phyloP scores from a whole-genome alignment of 2,113 vertebrate species.

The Oenanthe oenanthe region DNA sequence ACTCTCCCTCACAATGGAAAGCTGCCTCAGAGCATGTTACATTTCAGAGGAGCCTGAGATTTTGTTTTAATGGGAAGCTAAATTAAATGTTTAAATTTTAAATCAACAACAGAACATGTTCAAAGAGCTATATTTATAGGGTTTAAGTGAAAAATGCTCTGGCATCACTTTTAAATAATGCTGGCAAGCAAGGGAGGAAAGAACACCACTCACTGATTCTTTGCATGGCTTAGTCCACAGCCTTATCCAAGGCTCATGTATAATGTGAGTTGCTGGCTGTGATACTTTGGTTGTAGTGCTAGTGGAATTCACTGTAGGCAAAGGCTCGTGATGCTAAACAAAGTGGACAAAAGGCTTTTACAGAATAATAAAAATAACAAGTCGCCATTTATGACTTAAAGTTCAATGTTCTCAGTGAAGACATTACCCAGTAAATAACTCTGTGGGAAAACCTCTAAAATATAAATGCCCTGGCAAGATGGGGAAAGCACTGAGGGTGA shows the following conservation, averaged over 20 bases:
- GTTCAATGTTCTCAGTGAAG: slow-evolving; percentile 39
- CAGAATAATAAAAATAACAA: slow-evolving; percentile 63
- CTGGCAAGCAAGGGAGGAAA: slow-evolving; percentile 18
- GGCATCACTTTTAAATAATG: slow-evolving; percentile 51
- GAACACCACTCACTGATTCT: slow-evolving; percentile 52
- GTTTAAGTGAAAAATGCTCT: slow-evolving; percentile 63
- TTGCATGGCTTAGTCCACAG: slow-evolving; percentile 45
- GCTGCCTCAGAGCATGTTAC: slow-evolving; percentile 44
- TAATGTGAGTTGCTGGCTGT: slow-evolving; percentile 63
- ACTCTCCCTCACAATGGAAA: slow-evolving; percentile 44
- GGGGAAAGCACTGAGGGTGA: neutral
- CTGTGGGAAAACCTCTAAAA: slow-evolving; percentile 54
- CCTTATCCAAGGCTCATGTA: slow-evolving; percentile 32
- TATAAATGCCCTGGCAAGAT: slow-evolving; percentile 44
- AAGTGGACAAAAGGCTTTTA: slow-evolving; percentile 69
- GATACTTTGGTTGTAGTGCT: slow-evolving; percentile 44
- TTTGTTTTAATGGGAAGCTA: slow-evolving; percentile 49
- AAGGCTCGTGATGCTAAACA: slow-evolving; percentile 55
- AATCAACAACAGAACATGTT: slow-evolving; percentile 65
- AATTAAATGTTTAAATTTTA: slow-evolving; percentile 68
- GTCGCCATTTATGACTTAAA: slow-evolving; percentile 39
- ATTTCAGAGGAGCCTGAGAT: slow-evolving; percentile 44
- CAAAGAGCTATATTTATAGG: slow-evolving; percentile 59
- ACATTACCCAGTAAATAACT: slow-evolving; percentile 45
- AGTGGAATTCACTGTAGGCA: slow-evolving; percentile 65